These are phyloP conservation scores for Gallinago undulata DNA, from an alignment of 2,113 vertebrate species.

Conservation along the genomic window DNA sequence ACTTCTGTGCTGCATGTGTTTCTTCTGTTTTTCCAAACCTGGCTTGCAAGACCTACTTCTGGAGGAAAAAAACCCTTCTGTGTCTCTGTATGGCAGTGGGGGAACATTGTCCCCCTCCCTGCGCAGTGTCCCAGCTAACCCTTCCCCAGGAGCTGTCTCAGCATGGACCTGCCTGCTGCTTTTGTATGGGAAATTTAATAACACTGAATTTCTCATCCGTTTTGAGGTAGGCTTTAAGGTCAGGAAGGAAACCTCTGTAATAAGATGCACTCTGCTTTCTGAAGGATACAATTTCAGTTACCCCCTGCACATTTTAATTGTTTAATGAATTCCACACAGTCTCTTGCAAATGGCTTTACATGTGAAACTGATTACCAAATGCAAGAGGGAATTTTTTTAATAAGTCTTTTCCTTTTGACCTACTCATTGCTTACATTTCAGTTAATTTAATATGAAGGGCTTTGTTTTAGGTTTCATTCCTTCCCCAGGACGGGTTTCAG, in stretches of 20 bases:
- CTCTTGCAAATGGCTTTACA: not conserved
- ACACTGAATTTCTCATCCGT: not conserved
- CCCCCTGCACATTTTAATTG: constrained; percentile 43
- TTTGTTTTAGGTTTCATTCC: not conserved
- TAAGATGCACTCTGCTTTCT: not conserved
- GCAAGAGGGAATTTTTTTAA: constrained; percentile 3
- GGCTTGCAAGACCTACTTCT: not conserved
- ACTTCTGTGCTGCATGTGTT: not conserved
- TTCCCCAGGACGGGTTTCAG: not conserved
- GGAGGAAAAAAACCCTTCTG: not conserved
- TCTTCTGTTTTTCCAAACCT: not conserved
- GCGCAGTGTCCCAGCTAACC: fast-evolving
- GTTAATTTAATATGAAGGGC: constrained; percentile 28
- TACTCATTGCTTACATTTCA: not conserved
- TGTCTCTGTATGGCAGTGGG: not conserved
- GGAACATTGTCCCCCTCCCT: not conserved
- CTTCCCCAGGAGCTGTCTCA: not conserved
- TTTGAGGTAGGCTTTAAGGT: not conserved
- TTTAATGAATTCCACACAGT: constrained; percentile 35
- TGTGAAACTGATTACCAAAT: constrained; percentile 15
- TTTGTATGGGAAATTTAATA: not conserved
- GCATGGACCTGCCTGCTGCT: fast-evolving
- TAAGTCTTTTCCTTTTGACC: constrained; percentile 47
- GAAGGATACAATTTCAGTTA: constrained; percentile 22
- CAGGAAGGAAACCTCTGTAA: constrained; percentile 19